Percentiles rank a stretch among this genome's conserved stretches.
phyloP scores from a whole-genome alignment of 2,113 vertebrate genomes.

The Hydrolagus affinis region DNA sequence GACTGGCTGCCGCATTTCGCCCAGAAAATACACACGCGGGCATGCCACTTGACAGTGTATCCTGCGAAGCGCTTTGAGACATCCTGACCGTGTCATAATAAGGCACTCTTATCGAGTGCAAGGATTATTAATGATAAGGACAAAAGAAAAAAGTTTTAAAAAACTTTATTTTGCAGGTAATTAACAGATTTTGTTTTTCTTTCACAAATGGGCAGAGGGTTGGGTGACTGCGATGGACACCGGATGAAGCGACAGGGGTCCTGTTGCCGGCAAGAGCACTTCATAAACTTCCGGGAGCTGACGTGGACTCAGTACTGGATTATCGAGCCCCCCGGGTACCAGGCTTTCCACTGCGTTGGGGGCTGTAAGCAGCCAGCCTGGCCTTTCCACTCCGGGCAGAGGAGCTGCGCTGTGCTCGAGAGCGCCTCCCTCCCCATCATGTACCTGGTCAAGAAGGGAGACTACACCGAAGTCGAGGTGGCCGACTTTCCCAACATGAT shows the following conservation, averaged over 20 bases:
- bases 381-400: constrained; percentile 50
- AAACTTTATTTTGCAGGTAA: no score
- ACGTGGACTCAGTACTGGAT: constrained; percentile 76
- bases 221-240: constrained; percentile 60
- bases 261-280: constrained; percentile 72
- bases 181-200: no score
- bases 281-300: constrained; percentile 69
- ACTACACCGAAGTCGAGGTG: constrained; percentile 78
- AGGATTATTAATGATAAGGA: no score
- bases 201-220: background rate
- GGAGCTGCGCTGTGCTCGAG: constrained; percentile 58
- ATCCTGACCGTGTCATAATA: no score
- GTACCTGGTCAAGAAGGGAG: constrained; percentile 76
- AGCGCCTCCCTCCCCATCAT: constrained; percentile 75
- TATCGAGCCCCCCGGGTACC: constrained; percentile 68
- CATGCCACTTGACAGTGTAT: no score
- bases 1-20: no score
- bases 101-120: no score
- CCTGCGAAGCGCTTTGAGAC: no score
- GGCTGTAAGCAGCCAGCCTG: constrained; percentile 58
- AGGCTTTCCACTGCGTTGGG: constrained; percentile 64
- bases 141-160: no score
- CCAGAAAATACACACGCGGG: no score
- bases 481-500: constrained; percentile 82
- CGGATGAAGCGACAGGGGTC: constrained; percentile 38